Percentiles rank a stretch among this genome's conserved stretches.
These are phyloP conservation scores for Mercenaria mercenaria DNA, from an alignment of 1,140 invertebrate genomes.

Conservation along the genomic window DNA sequence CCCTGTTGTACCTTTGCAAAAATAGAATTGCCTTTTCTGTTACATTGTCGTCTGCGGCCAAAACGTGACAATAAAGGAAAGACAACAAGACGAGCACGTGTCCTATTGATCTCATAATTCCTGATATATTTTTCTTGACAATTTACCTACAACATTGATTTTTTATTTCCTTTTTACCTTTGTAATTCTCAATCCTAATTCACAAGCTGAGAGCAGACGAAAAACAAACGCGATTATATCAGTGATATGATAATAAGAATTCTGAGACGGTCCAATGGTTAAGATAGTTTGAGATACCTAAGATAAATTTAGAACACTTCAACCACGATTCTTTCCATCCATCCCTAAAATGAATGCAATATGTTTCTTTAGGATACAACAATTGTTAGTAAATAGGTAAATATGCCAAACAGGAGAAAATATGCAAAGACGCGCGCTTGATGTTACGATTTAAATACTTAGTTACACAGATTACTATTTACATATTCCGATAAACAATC, in stretches of 20 bases:
- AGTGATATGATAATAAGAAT: background rate
- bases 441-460: background rate
- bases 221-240: background rate
- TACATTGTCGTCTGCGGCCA: background rate
- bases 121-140: background rate
- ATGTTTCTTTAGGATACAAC: no score
- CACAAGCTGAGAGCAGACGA: no score
- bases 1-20: constrained; percentile 65
- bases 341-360: background rate
- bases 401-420: background rate
- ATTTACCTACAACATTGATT: background rate
- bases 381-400: no score
- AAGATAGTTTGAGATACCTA: background rate
- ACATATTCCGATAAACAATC: no score
- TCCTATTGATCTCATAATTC: background rate
- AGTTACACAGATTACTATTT: no score
- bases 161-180: no score
- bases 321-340: background rate
- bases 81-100: background rate
- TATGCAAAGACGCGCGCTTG: background rate
- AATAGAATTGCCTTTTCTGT: constrained; percentile 52
- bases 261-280: background rate
- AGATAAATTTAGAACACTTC: background rate
- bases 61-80: background rate
- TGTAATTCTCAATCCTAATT: no score